Evolutionary conservation across 2,797 vertebrate species (phyloP), one percentile per base, ranked within the genome.

Genomic region (Bradypus variegatus): DNA sequence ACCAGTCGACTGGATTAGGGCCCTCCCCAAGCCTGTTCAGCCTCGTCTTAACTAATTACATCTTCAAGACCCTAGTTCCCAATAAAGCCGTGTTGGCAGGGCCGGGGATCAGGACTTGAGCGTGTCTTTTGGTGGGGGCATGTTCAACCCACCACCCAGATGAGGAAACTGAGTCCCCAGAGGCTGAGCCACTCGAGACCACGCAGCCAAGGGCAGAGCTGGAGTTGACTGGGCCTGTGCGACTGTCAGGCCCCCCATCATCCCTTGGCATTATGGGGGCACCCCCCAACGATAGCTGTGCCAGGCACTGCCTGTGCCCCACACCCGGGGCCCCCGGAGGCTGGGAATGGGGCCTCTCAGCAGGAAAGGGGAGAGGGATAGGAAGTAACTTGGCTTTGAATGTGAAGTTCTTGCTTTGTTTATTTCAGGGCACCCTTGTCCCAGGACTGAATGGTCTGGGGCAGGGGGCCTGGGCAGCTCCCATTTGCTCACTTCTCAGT

Each of bases 201-300:
- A 58, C 36, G 4, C 16, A 23, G 76, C 33, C 70, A 13, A 21
- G 23, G 3, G 19, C 38, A 25, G 48, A 53, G 58, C 50, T 5
- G 31, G 45, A 36, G 29, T n/a, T 13, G 2, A 23, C 13, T 55
- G 45, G 5, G 2, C 31, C 73, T 15, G 3, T 38, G 38, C 1
- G 6, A 60, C 11, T 2, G 36, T 13, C 78, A 6, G 8, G 78
- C 18, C 33, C 14, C 12, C 53, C 85, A 50, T 83, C n/a, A 25
- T 5, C 25, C 33, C 75, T 29, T 1, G 3, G 81, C 36, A 38
- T 14, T 2, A 38, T 9, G 6, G 0, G 13, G 18, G 53, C 64
- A 6, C 19, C 15, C 36, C 12, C 72, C 1, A 7, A 18, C 5
- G 6, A 13, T 1, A 31, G 19, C 11, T 69, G 2, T 48, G 81